These are phyloP conservation scores for Martes martes DNA, from an alignment of 2,113 vertebrate species.

Conservation along the genomic window DNA sequence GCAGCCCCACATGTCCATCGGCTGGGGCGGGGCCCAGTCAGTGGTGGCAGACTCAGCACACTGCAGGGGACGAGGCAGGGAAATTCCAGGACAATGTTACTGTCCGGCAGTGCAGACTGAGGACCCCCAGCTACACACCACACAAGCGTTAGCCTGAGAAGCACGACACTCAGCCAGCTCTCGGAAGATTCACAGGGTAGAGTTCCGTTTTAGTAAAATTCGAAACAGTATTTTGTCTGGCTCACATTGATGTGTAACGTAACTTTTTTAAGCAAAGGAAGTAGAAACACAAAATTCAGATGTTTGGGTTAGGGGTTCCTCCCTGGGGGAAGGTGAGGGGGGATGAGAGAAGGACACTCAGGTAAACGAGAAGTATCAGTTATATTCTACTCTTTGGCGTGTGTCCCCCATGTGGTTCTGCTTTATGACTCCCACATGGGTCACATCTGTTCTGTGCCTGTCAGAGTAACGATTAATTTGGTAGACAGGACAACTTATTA, in stretches of 20 bases:
- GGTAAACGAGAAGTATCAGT: not conserved
- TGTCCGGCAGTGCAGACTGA: no score
- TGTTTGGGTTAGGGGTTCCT: not conserved
- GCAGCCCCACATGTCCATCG: accelerated
- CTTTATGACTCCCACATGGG: accelerated
- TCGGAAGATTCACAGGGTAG: accelerated
- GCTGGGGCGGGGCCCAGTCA: no score
- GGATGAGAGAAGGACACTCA: accelerated
- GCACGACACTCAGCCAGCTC: accelerated
- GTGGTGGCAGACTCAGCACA: not conserved
- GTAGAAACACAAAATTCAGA: not conserved
- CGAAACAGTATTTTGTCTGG: not conserved
- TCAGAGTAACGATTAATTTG: not conserved
- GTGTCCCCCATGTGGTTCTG: accelerated
- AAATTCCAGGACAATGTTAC: no score
- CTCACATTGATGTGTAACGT: not conserved
- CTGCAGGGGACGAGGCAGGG: not conserved
- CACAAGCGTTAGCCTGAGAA: accelerated
- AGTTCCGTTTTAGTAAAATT: not conserved
- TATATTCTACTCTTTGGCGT: not conserved
- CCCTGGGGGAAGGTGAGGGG: not conserved
- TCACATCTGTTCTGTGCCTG: not conserved
- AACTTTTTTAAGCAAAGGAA: not conserved
- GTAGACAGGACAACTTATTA: not conserved
- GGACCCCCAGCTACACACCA: accelerated